Evolutionary conservation across 2,797 vertebrate genomes (phyloP), one percentile per base, ranked within the genome.

Genomic region (Periophthalmus magnuspinnatus): DNA sequence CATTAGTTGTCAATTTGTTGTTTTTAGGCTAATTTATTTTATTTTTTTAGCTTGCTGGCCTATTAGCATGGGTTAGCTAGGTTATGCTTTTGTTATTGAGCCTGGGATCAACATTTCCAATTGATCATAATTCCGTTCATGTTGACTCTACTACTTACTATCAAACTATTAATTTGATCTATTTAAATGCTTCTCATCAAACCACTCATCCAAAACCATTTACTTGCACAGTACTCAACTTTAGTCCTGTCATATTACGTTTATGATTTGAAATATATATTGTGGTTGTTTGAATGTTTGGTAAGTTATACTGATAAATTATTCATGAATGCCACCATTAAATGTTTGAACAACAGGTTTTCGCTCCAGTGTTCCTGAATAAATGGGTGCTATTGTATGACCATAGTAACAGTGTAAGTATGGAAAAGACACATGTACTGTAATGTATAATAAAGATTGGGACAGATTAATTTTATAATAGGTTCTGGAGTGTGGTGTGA

Each of bases 391-490:
- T 93, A 88, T 82, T 54, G 77, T 84, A 79, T 81, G 82, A 82
- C 75, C 72, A 87, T 45, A 80, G 72, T 83, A 80, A 70, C 76
- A 84, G 84, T 92, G 86, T 89, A 86, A 86, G 76, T 86, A 84
- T 83, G 82, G 70, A 68, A 88, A 83, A 76, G 60, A 87, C 74
- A 76, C 67, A 74, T 86, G 87, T 91, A 89, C 82, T 90, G 89
- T 91, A 90, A 68, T 91, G 83, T 91, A 85, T 88, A 92, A 93
- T 93, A 93, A 94, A 94, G 78, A 87, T 69, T 86, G 86, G 85
- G 90, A 88, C 73, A 69, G 85, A 88, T 88, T 90, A 82, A 87
- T 91, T 91, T 92, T 89, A 82, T 88, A 90, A 85, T 74, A 87
- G 66, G 67, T 67, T 80, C 17, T 19, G 19, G 33, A 36, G 59